Evolutionary conservation across 35 echinoderm and acorn worm species (phyloP), one percentile per base, ranked within the genome.

Genomic region (Amphiura filiformis): DNA sequence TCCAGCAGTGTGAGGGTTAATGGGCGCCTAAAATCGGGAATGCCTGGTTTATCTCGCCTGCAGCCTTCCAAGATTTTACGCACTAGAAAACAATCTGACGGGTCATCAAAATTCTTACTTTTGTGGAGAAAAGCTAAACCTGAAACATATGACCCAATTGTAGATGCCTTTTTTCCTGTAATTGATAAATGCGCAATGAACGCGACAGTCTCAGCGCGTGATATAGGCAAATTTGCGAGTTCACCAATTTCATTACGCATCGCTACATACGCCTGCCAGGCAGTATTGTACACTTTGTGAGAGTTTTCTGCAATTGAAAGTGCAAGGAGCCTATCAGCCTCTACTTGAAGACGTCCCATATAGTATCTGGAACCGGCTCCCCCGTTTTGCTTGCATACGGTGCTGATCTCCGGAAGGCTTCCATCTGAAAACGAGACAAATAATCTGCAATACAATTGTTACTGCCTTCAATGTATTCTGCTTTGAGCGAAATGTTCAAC

Each of bases 391-490:
- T 70, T 70, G 61, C 61, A 13, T 4, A 5, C 26, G 41, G 41
- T 47, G 28, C 61, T 30, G 28, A 1, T 70, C 26, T 70, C 3
- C 28, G 9, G 28, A 70, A 70, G 17, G n/a, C n/a, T 23, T 70
- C 61, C 61, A 70, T 70, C 61, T 70, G 61, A 70, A 70, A 70
- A 70, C 61, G 61, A 11, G 61, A 70, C 26, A 70, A 70, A 70
- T 15, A 70, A 70, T 70, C 61, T 70, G 61, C 61, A 70, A 70
- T 15, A 11, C 1, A 2, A 30, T 15, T 70, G 26, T 70, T 70
- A 1, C 61, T 18, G 28, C 61, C 61, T n/a, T 70, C 61, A 30
- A 70, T 70, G 28, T 70, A 70, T 11, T 3, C 28, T 26, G 61
- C 61, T 70, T 30, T 70, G 3, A 70, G 26, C 26, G 61, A n/a